Evolutionary conservation across 2,888 invertebrate species (phyloP).

Genomic region (Acronicta alni): DNA sequence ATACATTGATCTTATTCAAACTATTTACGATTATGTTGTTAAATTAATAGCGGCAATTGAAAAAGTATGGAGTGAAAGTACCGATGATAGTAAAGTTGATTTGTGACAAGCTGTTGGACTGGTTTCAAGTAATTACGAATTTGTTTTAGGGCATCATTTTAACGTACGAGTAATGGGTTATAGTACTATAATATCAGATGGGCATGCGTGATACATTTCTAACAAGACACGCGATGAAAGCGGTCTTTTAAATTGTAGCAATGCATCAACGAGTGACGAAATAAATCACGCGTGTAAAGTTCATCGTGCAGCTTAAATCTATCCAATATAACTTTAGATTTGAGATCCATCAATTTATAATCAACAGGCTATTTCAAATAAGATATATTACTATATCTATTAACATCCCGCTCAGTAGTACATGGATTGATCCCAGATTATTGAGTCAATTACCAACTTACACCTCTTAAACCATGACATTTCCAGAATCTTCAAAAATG

Average conservation of each 20-base stretch:
- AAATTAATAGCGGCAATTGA: conserved; percentile 69
- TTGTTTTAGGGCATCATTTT: conserved; percentile 52
- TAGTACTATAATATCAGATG: conserved; percentile 35
- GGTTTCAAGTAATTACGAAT: conserved; percentile 42
- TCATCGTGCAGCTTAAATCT: conserved; percentile 3
- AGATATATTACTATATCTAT: background rate
- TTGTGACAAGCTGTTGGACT: conserved; percentile 56
- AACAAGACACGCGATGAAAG: conserved; percentile 39
- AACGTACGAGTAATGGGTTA: conserved; percentile 29
- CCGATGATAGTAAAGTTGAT: conserved; percentile 59
- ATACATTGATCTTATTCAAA: conserved; percentile 64
- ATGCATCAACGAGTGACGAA: conserved; percentile 26
- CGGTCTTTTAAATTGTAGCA: conserved; percentile 36
- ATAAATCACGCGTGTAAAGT: conserved; percentile 24
- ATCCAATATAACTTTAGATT: conserved; percentile 15
- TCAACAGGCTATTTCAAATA: background rate
- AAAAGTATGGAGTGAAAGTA: conserved; percentile 57
- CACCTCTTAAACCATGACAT: too few species aligned
- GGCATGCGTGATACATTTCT: conserved; percentile 41
- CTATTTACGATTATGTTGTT: conserved; percentile 65
- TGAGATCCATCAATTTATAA: conserved; percentile 17
- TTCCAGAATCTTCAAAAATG: too few species aligned
- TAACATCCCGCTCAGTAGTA: too few species aligned
- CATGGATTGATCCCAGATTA: too few species aligned
- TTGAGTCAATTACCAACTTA: too few species aligned